Evolutionary conservation across 2,797 vertebrate genomes (phyloP).

Genomic region (Amniataba percoides): DNA sequence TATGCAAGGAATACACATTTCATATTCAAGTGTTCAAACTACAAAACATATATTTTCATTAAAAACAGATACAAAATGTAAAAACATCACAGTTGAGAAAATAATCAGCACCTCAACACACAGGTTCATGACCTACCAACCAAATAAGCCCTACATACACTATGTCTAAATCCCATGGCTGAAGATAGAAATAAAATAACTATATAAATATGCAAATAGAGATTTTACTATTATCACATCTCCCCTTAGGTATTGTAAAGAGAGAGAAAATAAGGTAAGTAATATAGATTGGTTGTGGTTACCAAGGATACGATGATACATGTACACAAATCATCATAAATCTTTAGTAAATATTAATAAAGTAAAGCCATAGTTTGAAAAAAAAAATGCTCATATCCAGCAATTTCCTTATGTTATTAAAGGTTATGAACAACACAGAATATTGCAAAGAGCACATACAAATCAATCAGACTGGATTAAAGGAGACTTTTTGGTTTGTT

Average conservation of each 20-base stretch:
- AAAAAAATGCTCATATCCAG: not conserved
- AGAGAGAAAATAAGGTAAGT: not conserved
- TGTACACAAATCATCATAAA: not conserved
- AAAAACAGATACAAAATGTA: not conserved
- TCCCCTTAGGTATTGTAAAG: not conserved
- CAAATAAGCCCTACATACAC: not conserved
- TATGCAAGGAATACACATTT: not conserved
- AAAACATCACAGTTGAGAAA: not conserved
- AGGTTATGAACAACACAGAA: not conserved
- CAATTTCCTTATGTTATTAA: constrained; percentile 5
- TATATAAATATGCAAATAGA: not conserved
- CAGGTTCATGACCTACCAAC: not conserved
- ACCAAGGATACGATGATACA: not conserved
- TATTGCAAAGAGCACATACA: constrained; percentile 7
- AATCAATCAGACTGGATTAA: constrained; percentile 14
- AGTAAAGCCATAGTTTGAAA: not conserved
- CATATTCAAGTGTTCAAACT: not conserved
- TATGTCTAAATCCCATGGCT: not conserved
- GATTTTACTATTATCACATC: not conserved
- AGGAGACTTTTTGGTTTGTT: not conserved
- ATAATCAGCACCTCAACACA: not conserved
- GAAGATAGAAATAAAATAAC: not conserved
- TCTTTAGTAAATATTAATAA: constrained; percentile 9
- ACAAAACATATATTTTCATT: not conserved
- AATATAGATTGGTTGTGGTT: not conserved